Percentiles rank a stretch among this genome's conserved stretches.
Conservation (phyloP, 2,888 invertebrate genomes). For the Andrena trimmerana region DNA sequence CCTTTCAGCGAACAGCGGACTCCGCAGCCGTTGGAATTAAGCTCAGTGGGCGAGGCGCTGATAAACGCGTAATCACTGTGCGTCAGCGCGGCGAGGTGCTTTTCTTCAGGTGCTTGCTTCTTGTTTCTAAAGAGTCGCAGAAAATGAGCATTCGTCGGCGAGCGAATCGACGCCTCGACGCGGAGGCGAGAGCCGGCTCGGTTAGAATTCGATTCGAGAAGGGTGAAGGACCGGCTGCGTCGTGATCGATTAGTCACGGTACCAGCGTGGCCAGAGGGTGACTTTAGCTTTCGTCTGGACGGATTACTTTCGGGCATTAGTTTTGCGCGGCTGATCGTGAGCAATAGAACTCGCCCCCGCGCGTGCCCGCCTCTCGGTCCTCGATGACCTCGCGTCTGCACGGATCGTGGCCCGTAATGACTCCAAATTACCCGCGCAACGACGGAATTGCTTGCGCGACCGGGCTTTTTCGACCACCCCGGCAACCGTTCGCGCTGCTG, state of each 20-base stretch:
- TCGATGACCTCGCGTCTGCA: conserved; percentile 53
- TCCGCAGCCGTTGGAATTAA: too few species aligned
- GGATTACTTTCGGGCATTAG: conserved; percentile 70
- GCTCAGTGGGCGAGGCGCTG: too few species aligned
- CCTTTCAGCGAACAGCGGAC: too few species aligned
- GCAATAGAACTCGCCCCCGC: conserved; percentile 61
- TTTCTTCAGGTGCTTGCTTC: too few species aligned
- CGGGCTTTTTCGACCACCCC: conserved; percentile 54
- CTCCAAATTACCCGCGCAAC: conserved; percentile 70
- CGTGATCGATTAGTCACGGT: conserved; percentile 84
- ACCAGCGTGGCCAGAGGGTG: conserved; percentile 81
- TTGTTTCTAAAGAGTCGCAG: too few species aligned
- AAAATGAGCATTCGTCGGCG: conserved; percentile 2
- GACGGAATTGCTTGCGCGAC: conserved; percentile 64
- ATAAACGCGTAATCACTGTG: too few species aligned
- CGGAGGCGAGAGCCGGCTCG: conserved; percentile 25
- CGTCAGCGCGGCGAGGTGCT: too few species aligned
- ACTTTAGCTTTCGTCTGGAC: conserved; percentile 76
- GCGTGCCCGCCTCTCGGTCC: conserved; percentile 71
- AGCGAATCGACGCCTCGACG: not conserved
- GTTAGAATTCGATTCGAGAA: conserved; percentile 59
- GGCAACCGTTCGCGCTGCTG: conserved; percentile 22
- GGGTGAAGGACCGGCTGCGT: conserved; percentile 78
- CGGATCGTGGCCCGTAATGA: conserved; percentile 58
- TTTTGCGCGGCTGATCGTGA: conserved; percentile 33